phyloP scores from a whole-genome alignment of 2,113 vertebrate genomes.

The Meles meles region DNA sequence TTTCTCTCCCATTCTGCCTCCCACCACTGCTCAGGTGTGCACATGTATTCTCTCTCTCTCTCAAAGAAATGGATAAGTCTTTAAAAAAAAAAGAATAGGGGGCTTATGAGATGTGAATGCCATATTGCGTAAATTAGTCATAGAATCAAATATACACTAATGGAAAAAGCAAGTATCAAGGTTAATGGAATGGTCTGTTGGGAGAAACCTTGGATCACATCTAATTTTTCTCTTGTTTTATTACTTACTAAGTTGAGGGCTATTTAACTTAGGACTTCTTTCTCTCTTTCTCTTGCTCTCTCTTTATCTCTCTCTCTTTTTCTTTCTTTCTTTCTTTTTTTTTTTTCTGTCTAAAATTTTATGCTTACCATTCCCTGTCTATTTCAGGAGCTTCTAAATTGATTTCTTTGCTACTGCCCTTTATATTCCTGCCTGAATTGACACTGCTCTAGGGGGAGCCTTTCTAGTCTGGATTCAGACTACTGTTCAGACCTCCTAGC shows the following conservation, averaged over 20 bases:
- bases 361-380: not conserved
- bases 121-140: not conserved
- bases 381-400: conserved; percentile 2
- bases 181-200: not conserved
- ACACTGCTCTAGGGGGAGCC: not conserved
- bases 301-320: not conserved
- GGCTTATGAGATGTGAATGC: not conserved
- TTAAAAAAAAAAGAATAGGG: not conserved
- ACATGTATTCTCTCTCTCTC: not conserved
- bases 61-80: not conserved
- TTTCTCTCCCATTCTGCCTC: not conserved
- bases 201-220: not conserved
- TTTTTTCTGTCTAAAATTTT: not conserved
- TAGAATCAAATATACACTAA: not conserved
- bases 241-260: not conserved
- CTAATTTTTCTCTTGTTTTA: not conserved
- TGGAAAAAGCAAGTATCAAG: not conserved
- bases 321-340: not conserved
- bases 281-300: not conserved
- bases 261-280: not conserved
- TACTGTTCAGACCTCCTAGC: not conserved
- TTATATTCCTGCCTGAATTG: not conserved
- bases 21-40: not conserved
- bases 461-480: not conserved
- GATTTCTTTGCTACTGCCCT: not conserved